Percentiles rank a stretch among this genome's conserved stretches.
phyloP scores from a whole-genome alignment of 2,113 vertebrate species.

The Clupea harengus region DNA sequence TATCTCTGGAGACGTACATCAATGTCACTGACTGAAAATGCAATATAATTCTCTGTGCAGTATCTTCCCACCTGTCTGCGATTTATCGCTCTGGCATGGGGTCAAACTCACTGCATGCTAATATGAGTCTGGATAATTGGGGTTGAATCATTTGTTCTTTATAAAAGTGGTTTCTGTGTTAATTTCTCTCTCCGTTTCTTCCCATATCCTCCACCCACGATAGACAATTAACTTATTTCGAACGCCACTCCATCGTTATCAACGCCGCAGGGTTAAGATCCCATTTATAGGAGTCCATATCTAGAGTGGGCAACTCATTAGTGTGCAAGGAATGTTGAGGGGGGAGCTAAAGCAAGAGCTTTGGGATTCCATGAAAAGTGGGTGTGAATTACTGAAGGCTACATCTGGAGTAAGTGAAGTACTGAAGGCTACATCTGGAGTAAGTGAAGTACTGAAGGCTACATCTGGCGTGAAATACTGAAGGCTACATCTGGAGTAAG shows the following conservation, averaged over 20 bases:
- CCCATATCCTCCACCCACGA: neutral
- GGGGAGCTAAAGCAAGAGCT: no score
- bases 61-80: neutral
- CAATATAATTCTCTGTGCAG: neutral
- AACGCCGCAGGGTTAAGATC: neutral
- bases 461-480: no score
- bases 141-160: neutral
- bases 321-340: neutral
- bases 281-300: neutral
- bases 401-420: no score
- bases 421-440: no score
- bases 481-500: no score
- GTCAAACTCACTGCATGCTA: neutral
- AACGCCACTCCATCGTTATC: neutral
- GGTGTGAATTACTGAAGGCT: neutral
- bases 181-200: neutral
- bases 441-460: no score
- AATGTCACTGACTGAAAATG: neutral
- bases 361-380: neutral
- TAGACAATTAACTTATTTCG: neutral
- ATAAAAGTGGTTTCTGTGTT: neutral
- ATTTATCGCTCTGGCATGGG: neutral
- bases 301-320: neutral
- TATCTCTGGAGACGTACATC: neutral
- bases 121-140: neutral